Conservation (phyloP, 1,140 invertebrate species). For the Diuraphis noxia region DNA sequence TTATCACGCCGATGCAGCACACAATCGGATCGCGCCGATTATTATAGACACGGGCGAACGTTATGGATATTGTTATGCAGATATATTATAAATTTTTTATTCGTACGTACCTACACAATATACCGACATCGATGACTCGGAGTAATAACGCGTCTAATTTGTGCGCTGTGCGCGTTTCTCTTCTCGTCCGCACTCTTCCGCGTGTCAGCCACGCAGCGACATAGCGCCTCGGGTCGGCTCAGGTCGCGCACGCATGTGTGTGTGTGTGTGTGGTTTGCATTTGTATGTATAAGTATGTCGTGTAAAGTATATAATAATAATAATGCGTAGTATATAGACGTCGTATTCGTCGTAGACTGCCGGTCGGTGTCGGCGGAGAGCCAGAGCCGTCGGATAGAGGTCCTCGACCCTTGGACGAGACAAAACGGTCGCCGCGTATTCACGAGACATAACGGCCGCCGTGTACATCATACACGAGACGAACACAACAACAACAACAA, state of each 20-base stretch:
- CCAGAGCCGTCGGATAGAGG: not conserved
- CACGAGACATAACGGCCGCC: not conserved
- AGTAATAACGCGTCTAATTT: conserved; percentile 26
- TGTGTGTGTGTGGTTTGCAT: not conserved
- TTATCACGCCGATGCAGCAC: not conserved
- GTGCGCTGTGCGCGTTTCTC: conserved; percentile 11
- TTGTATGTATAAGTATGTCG: not conserved
- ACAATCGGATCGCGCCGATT: not conserved
- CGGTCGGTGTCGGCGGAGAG: not conserved
- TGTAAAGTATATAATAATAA: conserved; percentile 8
- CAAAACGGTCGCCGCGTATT: conserved; percentile 34
- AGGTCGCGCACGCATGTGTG: no score
- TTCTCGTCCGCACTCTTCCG: not conserved
- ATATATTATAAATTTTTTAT: not conserved
- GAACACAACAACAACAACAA: not conserved
- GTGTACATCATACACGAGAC: not conserved
- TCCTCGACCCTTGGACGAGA: conserved; percentile 47
- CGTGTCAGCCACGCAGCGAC: not conserved
- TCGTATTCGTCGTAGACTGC: not conserved
- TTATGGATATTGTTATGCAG: conserved; percentile 10
- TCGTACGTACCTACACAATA: not conserved
- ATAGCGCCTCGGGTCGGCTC: not conserved
- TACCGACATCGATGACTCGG: conserved; percentile 22
- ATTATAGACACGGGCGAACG: not conserved
- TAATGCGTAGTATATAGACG: not conserved